Evolutionary conservation across 2,113 vertebrate genomes (phyloP).

Genomic region (Zosterops borbonicus): DNA sequence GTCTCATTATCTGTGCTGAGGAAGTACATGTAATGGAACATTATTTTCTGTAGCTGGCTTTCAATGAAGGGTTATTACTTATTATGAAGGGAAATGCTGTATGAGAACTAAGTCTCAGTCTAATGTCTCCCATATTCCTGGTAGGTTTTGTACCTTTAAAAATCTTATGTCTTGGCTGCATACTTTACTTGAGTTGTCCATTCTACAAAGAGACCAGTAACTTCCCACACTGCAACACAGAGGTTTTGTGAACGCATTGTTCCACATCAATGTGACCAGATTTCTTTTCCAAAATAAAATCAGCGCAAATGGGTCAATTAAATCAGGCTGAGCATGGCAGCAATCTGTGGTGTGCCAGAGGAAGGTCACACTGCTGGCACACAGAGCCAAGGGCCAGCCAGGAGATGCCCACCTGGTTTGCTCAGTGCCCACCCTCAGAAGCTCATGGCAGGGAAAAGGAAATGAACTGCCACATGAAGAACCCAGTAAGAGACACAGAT

Average conservation of each 20-base stretch:
- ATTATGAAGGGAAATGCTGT: background rate
- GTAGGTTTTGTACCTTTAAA: background rate
- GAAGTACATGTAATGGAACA: background rate
- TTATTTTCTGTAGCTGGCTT: background rate
- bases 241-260: background rate
- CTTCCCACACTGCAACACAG: background rate
- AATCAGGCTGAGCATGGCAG: background rate
- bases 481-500: background rate
- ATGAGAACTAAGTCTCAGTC: background rate
- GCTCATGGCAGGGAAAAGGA: background rate
- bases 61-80: background rate
- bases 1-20: background rate
- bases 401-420: background rate
- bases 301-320: background rate
- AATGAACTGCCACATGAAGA: background rate
- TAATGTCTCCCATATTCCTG: background rate
- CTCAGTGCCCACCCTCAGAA: background rate
- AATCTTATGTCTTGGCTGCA: background rate
- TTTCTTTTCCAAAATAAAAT: background rate
- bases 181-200: background rate
- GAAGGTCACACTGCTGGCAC: background rate
- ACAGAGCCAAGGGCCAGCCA: background rate
- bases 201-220: background rate
- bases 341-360: background rate
- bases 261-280: background rate